Evolutionary conservation across 2,113 vertebrate species (phyloP).

Genomic region (Sphaerodactylus townsendi): DNA sequence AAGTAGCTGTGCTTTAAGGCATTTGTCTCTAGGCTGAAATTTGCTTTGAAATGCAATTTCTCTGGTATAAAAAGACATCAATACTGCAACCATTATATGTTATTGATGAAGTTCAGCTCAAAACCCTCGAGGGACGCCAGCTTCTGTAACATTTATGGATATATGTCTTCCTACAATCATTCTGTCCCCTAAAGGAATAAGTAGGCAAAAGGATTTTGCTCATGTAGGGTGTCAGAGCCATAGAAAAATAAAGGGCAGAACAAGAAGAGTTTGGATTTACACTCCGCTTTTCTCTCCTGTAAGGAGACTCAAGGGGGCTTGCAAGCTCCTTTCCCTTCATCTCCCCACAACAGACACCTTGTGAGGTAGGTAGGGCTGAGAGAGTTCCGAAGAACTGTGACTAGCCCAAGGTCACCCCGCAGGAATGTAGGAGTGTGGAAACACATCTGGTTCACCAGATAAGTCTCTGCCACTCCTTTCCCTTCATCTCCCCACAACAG

Average conservation of each 20-base stretch:
- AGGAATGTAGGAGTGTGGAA: no score
- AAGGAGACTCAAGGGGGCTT: no score
- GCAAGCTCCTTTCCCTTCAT: no score
- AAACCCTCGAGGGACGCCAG: accelerated
- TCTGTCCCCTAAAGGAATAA: background rate
- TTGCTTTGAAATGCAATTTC: constrained; percentile 57
- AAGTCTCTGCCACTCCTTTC: no score
- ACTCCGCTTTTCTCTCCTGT: no score
- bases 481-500: no score
- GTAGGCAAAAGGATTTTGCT: background rate
- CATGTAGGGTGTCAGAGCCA: background rate
- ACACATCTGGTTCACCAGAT: no score
- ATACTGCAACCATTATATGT: constrained; percentile 55
- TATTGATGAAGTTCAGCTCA: constrained; percentile 52
- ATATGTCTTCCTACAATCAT: background rate
- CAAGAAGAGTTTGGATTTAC: no score
- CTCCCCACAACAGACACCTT: no score
- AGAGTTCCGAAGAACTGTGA: no score
- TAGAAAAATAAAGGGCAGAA: background rate
- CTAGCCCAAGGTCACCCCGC: no score
- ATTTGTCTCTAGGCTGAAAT: constrained; percentile 63
- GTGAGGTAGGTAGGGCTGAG: no score
- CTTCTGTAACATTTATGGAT: background rate
- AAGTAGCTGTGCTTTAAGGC: constrained; percentile 63
- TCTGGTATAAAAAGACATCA: constrained; percentile 65